phyloP scores from a whole-genome alignment of 2,113 vertebrate species.

The Siniperca chuatsi region DNA sequence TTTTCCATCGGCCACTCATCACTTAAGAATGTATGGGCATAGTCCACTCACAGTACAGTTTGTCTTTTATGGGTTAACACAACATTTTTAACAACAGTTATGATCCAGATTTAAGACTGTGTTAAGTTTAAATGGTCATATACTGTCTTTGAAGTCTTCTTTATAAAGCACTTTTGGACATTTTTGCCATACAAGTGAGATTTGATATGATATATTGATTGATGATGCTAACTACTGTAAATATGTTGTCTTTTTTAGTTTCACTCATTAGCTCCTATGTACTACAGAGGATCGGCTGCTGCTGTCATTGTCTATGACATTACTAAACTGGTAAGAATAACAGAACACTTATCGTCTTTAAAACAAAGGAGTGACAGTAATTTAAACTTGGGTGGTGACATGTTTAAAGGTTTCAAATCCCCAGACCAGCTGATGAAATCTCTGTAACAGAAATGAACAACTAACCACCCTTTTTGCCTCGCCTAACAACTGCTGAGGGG shows the following conservation, averaged over 20 bases:
- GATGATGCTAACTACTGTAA: slow-evolving; percentile 14
- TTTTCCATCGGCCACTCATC: slow-evolving; percentile 38
- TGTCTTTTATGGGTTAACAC: neutral
- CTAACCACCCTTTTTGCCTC: neutral
- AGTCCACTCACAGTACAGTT: neutral
- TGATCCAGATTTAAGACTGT: neutral
- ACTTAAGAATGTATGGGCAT: slow-evolving; percentile 24
- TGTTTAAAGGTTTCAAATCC: neutral
- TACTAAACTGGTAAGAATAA: slow-evolving; percentile 92
- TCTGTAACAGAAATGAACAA: neutral
- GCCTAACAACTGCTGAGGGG: neutral
- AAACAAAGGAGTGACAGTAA: neutral
- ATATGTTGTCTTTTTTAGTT: slow-evolving; percentile 85
- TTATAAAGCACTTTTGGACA: neutral
- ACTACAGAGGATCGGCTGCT: slow-evolving; percentile 97
- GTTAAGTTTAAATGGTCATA: neutral
- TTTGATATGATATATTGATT: neutral
- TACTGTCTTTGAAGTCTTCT: neutral
- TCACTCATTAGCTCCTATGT: slow-evolving; percentile 98
- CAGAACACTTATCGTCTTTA: neutral
- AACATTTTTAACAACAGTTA: neutral
- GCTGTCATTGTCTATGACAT: slow-evolving; percentile 98
- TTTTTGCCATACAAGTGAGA: neutral
- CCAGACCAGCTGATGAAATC: neutral
- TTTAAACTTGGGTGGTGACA: neutral